These are phyloP conservation scores for Drosophila hawaiiensis DNA, from an alignment of 2,888 invertebrate species.

Conservation along the genomic window DNA sequence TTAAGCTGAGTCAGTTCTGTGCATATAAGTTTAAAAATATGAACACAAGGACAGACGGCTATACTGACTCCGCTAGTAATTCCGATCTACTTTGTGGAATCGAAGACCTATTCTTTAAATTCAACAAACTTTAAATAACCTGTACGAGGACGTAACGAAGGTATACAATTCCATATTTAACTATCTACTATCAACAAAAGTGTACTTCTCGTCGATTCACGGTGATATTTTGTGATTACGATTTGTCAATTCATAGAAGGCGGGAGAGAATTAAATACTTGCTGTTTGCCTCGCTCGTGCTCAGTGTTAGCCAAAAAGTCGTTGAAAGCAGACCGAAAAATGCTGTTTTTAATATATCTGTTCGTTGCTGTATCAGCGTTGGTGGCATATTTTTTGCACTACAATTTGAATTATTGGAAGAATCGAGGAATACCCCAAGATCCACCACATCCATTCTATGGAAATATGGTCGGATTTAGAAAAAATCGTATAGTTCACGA, in stretches of 20 bases:
- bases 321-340: conserved; percentile 10
- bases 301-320: conserved; percentile 8
- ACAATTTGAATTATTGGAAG: conserved; percentile 55
- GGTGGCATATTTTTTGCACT: conserved; percentile 30
- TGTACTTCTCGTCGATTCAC: neutral
- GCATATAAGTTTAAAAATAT: too few species aligned
- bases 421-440: conserved; percentile 55
- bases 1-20: too few species aligned
- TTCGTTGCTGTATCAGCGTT: conserved; percentile 44
- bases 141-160: too few species aligned
- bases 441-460: conserved; percentile 49
- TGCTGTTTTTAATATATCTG: conserved; percentile 52
- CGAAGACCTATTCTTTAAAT: too few species aligned
- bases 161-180: neutral
- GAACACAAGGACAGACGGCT: too few species aligned
- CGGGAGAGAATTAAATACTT: neutral
- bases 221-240: neutral
- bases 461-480: conserved; percentile 52
- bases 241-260: accelerated
- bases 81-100: too few species aligned
- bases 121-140: too few species aligned
- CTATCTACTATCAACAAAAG: neutral
- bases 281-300: too few species aligned
- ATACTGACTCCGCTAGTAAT: too few species aligned
- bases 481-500: conserved; percentile 44